Conservation (phyloP, 37 sponge, comb jelly and placozoan genomes). For the Crambe crambe region DNA sequence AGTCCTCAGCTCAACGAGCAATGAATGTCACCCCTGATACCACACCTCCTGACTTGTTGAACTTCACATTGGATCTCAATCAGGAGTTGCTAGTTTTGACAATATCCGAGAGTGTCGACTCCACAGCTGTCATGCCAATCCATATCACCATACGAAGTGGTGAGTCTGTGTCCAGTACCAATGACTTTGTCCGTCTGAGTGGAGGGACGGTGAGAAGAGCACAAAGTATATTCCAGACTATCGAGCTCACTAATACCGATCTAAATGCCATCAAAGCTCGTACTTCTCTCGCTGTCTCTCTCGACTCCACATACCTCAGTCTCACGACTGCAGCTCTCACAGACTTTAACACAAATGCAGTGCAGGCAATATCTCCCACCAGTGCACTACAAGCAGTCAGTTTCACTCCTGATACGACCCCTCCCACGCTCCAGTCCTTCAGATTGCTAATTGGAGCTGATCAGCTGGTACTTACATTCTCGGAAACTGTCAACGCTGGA, state of each 20-base stretch:
- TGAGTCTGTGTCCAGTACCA: not conserved
- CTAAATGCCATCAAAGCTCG: constrained; percentile 76
- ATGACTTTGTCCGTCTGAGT: not conserved
- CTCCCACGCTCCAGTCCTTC: constrained; percentile 63
- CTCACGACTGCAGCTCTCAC: constrained; percentile 31
- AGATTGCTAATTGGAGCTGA: constrained; percentile 57
- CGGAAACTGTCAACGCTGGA: constrained; percentile 72
- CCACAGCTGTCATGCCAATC: constrained; percentile 28
- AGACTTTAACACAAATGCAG: constrained; percentile 56
- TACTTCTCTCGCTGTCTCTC: constrained; percentile 58
- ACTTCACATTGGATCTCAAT: constrained; percentile 82
- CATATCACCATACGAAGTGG: constrained; percentile 56
- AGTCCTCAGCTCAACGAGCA: constrained; percentile 25
- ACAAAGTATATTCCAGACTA: constrained; percentile 38
- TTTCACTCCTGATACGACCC: constrained; percentile 58
- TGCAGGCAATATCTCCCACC: constrained; percentile 29
- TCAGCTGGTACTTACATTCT: constrained; percentile 62
- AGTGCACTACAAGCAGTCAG: constrained; percentile 38
- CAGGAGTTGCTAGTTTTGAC: constrained; percentile 47
- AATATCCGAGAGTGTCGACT: constrained; percentile 75
- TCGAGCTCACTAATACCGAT: constrained; percentile 49
- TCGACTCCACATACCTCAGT: constrained; percentile 78
- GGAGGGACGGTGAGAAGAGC: constrained; percentile 36
- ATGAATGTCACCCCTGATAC: constrained; percentile 40
- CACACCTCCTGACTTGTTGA: constrained; percentile 54